A percentile compares a stretch with the other conserved stretches of the same genome.
phyloP scores from a whole-genome alignment of 2,888 invertebrate species.

The Drosophila multiciliata region DNA sequence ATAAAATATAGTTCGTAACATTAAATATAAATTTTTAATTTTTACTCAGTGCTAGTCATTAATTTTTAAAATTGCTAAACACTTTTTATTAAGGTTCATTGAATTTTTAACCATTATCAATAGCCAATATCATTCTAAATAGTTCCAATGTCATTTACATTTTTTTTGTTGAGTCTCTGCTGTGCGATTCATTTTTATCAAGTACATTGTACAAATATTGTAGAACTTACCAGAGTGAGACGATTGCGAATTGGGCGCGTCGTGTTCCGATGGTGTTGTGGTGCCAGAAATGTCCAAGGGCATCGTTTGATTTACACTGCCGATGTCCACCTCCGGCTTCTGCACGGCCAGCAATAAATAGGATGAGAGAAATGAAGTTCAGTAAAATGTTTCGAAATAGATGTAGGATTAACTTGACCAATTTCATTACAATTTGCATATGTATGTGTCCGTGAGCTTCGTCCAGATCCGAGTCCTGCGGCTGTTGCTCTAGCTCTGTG shows the following conservation, averaged over 20 bases:
- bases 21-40: not conserved
- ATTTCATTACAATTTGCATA: conserved; percentile 85
- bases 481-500: conserved; percentile 85
- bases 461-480: conserved; percentile 86
- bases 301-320: conserved; percentile 84
- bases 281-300: conserved; percentile 85
- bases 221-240: conserved; percentile 84
- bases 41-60: not conserved
- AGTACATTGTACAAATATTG: conserved; percentile 11
- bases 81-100: not conserved
- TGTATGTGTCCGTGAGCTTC: conserved; percentile 85
- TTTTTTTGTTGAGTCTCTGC: no score
- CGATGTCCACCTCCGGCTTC: conserved; percentile 85
- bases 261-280: conserved; percentile 85
- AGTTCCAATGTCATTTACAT: not conserved
- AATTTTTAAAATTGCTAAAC: not conserved
- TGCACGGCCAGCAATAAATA: conserved; percentile 47
- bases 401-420: conserved; percentile 68
- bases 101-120: not conserved
- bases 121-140: not conserved
- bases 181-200: conserved; percentile 36
- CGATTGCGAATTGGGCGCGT: conserved; percentile 84
- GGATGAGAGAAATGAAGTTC: conserved; percentile 32
- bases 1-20: not conserved
- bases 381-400: conserved; percentile 43